Percentiles rank a stretch among this genome's conserved stretches.
These are phyloP conservation scores for Dinomys branickii DNA, from an alignment of 2,113 vertebrate species.

Conservation along the genomic window DNA sequence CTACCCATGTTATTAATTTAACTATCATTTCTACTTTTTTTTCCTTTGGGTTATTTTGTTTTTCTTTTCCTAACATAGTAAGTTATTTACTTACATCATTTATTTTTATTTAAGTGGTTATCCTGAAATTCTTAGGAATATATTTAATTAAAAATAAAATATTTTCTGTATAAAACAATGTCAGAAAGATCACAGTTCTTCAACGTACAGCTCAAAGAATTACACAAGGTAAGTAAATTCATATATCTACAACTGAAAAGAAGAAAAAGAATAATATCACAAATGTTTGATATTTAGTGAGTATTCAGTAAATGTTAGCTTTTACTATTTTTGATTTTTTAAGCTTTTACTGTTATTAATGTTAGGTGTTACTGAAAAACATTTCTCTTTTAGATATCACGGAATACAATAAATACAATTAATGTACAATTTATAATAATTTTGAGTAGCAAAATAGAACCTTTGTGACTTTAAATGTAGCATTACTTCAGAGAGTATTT, in stretches of 20 bases:
- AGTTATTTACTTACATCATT: not conserved
- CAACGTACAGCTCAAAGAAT: not conserved
- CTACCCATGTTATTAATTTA: not conserved
- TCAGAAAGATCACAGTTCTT: conserved; percentile 19
- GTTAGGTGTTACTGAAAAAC: not conserved
- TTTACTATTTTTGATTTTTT: not conserved
- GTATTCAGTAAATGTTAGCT: not conserved
- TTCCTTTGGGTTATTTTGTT: not conserved
- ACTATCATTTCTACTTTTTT: not conserved
- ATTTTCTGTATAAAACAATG: not conserved
- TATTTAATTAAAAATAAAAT: conserved; percentile 32
- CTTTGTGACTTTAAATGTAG: not conserved
- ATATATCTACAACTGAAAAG: not conserved
- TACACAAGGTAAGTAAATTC: not conserved
- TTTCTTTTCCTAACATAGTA: not conserved
- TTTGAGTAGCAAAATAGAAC: not conserved
- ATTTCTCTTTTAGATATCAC: not conserved
- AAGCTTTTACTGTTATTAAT: not conserved
- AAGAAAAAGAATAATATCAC: not conserved
- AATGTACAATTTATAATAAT: not conserved
- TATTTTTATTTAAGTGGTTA: conserved; percentile 8
- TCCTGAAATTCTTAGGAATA: conserved; percentile 1
- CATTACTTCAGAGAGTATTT: not conserved
- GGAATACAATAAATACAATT: too few relatives aligned
- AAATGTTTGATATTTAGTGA: not conserved